Evolutionary conservation across 1,140 invertebrate genomes (phyloP).

Genomic region (Macrocentrus cingulum): DNA sequence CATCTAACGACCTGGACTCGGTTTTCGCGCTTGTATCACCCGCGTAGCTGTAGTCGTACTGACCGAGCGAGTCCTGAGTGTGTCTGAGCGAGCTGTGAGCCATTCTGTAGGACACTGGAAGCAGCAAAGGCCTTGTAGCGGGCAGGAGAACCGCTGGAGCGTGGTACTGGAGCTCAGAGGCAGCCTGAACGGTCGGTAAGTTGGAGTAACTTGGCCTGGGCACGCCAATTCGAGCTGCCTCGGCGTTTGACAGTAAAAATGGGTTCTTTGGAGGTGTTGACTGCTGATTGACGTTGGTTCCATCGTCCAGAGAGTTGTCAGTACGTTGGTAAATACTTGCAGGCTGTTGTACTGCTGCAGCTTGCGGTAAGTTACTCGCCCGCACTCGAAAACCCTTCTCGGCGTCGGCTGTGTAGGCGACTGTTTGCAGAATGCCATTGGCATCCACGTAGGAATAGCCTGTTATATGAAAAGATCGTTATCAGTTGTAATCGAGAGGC

Average conservation of each 20-base stretch:
- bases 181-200: neutral
- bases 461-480: too few species aligned
- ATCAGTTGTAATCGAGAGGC: neutral
- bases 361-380: constrained; percentile 60
- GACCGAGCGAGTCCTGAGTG: constrained; percentile 66
- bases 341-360: neutral
- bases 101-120: constrained; percentile 42
- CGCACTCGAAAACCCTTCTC: constrained; percentile 60
- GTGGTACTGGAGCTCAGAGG: neutral
- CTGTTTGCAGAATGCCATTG: constrained; percentile 53
- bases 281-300: neutral
- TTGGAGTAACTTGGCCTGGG: constrained; percentile 26
- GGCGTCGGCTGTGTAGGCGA: constrained; percentile 53
- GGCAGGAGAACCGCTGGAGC: constrained; percentile 14
- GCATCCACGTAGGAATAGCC: constrained; percentile 59
- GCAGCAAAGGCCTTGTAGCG: constrained; percentile 36
- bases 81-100: constrained; percentile 57
- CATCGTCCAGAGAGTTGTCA: constrained; percentile 19
- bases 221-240: constrained; percentile 37
- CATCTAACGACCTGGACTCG: constrained; percentile 67
- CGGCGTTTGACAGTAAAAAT: constrained; percentile 34
- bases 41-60: constrained; percentile 68
- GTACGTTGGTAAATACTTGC: neutral
- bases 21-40: constrained; percentile 68
- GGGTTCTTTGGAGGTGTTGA: constrained; percentile 30